A percentile compares a stretch with the other conserved stretches of the same genome.
phyloP scores from a whole-genome alignment of 2,888 invertebrate species.

The Pollenia labialis region DNA sequence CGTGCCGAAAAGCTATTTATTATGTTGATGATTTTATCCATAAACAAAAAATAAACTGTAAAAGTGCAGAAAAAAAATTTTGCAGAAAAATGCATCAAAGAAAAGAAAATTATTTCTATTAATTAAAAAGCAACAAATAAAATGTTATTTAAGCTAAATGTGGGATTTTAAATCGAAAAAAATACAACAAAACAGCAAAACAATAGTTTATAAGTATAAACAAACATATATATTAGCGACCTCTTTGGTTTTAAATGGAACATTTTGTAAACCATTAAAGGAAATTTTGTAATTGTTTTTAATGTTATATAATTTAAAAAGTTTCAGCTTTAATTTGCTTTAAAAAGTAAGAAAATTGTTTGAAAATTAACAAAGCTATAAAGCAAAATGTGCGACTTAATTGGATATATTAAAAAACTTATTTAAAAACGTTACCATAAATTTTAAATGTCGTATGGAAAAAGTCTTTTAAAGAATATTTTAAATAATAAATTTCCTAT shows the following conservation, averaged over 20 bases:
- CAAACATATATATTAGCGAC: not conserved
- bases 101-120: slow-evolving; percentile 38
- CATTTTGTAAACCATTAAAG: slow-evolving; percentile 16
- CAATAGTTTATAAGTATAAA: slow-evolving; percentile 1
- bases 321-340: too few species aligned
- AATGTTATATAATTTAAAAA: slow-evolving; percentile 23
- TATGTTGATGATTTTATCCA: slow-evolving; percentile 34
- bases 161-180: not conserved
- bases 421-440: too few species aligned
- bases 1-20: slow-evolving; percentile 60
- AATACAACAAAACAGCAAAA: not conserved
- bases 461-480: too few species aligned
- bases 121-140: slow-evolving; percentile 32
- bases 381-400: too few species aligned
- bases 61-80: slow-evolving; percentile 22
- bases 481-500: too few species aligned
- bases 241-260: slow-evolving; percentile 23
- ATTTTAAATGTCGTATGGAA: too few species aligned
- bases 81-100: not conserved
- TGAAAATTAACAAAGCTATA: too few species aligned
- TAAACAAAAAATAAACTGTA: slow-evolving; percentile 16
- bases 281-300: slow-evolving; percentile 5
- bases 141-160: slow-evolving; percentile 32
- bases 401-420: too few species aligned
- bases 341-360: too few species aligned